Percentiles rank a stretch among this genome's conserved stretches.
These are phyloP conservation scores for Ceryle rudis DNA, from an alignment of 2,797 vertebrate genomes.

Conservation along the genomic window DNA sequence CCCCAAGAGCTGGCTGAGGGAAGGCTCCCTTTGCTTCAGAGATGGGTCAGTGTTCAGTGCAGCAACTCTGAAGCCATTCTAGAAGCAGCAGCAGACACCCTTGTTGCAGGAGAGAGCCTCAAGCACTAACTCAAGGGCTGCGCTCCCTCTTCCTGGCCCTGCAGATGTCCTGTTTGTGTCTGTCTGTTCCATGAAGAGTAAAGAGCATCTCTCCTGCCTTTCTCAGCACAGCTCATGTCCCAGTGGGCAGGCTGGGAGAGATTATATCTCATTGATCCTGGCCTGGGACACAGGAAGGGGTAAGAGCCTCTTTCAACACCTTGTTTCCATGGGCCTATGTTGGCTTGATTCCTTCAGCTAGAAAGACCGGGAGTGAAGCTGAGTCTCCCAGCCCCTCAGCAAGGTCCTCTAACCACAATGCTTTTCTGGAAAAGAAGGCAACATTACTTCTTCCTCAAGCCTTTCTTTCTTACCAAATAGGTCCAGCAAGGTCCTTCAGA, in stretches of 20 bases:
- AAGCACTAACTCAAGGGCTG: background rate
- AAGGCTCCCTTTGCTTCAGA: background rate
- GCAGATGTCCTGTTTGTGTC: fast-evolving
- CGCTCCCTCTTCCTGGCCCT: background rate
- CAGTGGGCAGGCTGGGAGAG: background rate
- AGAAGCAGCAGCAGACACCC: background rate
- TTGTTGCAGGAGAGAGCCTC: background rate
- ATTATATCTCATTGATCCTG: background rate
- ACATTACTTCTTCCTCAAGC: background rate
- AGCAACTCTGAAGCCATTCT: background rate
- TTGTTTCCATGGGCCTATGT: background rate
- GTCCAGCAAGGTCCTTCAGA: background rate
- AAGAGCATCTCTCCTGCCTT: background rate
- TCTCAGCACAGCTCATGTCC: background rate
- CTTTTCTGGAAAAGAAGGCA: background rate
- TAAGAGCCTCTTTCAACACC: background rate
- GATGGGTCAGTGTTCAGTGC: background rate
- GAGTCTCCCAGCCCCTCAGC: fast-evolving
- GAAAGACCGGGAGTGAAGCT: background rate
- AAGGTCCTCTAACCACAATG: background rate
- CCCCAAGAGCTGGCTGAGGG: background rate
- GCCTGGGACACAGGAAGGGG: background rate
- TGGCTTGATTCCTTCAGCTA: background rate
- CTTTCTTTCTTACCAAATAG: background rate
- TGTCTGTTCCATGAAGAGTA: fast-evolving